Evolutionary conservation across 1,140 invertebrate genomes (phyloP).

Genomic region (Drosophila lini): DNA sequence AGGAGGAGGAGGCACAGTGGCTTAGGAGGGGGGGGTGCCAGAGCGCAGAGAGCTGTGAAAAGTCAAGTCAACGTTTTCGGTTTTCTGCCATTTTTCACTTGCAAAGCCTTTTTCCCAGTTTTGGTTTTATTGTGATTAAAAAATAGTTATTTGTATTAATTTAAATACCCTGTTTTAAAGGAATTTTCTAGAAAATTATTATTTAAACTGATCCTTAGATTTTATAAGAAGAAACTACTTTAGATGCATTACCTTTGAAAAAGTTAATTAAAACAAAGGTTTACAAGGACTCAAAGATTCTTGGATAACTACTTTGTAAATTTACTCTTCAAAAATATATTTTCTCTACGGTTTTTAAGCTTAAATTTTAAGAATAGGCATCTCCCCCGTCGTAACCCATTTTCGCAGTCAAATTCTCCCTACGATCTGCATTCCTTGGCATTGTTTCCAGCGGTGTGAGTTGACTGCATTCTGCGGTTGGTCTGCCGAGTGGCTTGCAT

Average conservation of each 20-base stretch:
- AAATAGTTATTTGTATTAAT: constrained; percentile 25
- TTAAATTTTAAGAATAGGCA: not conserved
- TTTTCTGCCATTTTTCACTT: constrained; percentile 37
- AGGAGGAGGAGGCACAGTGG: constrained; percentile 5
- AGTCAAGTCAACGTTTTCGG: constrained; percentile 73
- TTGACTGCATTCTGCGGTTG: constrained; percentile 44
- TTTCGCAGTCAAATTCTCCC: not conserved
- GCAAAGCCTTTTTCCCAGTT: not conserved
- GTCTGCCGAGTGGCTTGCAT: constrained; percentile 44
- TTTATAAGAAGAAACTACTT: not conserved
- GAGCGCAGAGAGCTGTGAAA: constrained; percentile 76
- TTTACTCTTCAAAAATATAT: not conserved
- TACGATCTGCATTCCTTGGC: constrained; percentile 19
- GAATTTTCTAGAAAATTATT: not conserved
- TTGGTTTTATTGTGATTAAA: constrained; percentile 46
- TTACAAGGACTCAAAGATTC: not conserved
- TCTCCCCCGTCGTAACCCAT: not conserved
- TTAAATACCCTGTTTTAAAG: constrained; percentile 11
- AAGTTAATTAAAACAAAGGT: not conserved
- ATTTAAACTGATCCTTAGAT: no score
- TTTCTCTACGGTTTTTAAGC: not conserved
- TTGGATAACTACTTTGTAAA: rapidly evolving
- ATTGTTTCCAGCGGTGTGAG: constrained; percentile 10
- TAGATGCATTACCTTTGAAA: not conserved
- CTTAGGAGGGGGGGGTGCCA: constrained; percentile 36